Evolutionary conservation across 2,888 invertebrate species (phyloP).

Genomic region (Pherbina coryleti): DNA sequence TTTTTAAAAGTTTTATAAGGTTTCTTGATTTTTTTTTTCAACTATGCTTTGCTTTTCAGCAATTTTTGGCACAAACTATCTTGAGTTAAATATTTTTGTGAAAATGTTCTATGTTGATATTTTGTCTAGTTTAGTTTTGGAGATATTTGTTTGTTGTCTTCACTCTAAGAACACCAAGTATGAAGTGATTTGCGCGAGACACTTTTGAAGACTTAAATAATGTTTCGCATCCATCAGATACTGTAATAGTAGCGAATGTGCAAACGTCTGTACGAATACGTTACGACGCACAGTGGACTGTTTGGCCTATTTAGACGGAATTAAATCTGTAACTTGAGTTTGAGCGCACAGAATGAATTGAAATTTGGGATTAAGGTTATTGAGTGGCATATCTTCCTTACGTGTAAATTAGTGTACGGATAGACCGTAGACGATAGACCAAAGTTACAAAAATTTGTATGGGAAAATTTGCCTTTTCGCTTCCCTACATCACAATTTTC

Average conservation of each 20-base stretch:
- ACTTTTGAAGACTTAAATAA: conserved; percentile 70
- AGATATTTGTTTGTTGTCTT: conserved; percentile 60
- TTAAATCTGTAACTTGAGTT: no score
- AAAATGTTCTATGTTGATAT: background rate
- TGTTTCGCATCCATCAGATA: conserved; percentile 59
- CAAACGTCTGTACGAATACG: conserved; percentile 47
- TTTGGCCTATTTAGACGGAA: no score
- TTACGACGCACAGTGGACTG: no score
- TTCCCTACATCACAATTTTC: no score
- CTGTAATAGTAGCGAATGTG: conserved; percentile 61
- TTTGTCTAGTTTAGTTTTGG: background rate
- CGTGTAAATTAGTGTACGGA: no score
- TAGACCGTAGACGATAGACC: no score
- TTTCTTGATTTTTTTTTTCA: background rate
- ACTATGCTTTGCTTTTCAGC: background rate
- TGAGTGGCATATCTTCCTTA: no score
- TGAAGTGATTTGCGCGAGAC: conserved; percentile 70
- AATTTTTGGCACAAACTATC: background rate
- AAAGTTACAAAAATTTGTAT: no score
- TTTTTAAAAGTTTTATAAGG: background rate
- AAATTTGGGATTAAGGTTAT: no score
- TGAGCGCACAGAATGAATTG: no score
- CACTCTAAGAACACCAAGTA: conserved; percentile 69
- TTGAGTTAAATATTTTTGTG: background rate
- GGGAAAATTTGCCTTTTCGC: no score